Conservation (phyloP, 2,113 vertebrate species). For the Hepsetus odoe region DNA sequence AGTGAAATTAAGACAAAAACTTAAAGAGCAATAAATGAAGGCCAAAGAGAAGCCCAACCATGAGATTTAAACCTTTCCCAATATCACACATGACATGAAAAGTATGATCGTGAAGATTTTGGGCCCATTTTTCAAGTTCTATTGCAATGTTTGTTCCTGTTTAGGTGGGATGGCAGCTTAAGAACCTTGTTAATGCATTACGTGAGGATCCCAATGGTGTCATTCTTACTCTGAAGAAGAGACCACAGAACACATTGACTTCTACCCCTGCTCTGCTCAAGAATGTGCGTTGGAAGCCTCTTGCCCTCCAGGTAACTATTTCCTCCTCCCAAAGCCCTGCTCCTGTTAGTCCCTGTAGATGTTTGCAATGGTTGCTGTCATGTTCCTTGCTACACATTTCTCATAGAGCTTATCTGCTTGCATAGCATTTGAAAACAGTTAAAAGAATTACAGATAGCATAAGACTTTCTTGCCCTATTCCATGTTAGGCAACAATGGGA, state of each 20-base stretch:
- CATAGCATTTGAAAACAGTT: not conserved
- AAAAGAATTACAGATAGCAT: no score
- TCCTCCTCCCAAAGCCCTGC: not conserved
- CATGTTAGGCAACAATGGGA: no score
- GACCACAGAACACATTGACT: constrained; percentile 86
- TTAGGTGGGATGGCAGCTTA: constrained; percentile 86
- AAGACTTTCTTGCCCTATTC: no score
- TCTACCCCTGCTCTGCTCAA: constrained; percentile 87
- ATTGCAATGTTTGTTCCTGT: not conserved
- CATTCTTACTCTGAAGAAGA: constrained; percentile 88
- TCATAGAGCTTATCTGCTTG: not conserved
- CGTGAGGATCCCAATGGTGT: constrained; percentile 88
- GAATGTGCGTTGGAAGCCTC: constrained; percentile 89
- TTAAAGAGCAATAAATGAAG: not conserved
- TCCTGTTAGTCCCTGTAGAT: not conserved
- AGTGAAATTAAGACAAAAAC: not conserved
- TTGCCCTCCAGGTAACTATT: constrained; percentile 82
- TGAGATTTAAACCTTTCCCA: no score
- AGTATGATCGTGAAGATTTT: not conserved
- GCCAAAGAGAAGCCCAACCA: no score
- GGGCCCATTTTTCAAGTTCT: not conserved
- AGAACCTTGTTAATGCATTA: constrained; percentile 88
- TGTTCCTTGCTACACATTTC: not conserved
- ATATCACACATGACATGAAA: no score
- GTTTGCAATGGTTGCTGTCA: not conserved